These are phyloP conservation scores for Sesamia inferens DNA, from an alignment of 2,888 invertebrate species.

Conservation along the genomic window DNA sequence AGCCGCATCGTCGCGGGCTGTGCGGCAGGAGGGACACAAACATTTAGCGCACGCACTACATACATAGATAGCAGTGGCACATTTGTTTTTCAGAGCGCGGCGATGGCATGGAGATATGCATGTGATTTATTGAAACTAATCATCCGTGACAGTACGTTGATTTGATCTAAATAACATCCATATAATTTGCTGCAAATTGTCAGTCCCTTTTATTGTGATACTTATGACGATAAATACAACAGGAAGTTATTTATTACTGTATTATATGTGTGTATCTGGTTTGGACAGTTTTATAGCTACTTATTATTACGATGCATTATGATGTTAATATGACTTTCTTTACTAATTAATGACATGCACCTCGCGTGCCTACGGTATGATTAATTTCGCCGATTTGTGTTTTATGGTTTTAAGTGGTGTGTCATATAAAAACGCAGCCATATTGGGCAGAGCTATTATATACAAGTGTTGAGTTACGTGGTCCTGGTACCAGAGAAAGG, in stretches of 20 bases:
- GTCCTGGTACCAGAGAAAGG: constrained; percentile 60
- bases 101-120: constrained; percentile 82
- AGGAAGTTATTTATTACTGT: constrained; percentile 38
- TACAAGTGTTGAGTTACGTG: constrained; percentile 39
- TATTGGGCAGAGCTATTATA: constrained; percentile 35
- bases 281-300: constrained; percentile 19
- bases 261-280: constrained; percentile 11
- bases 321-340: constrained; percentile 28
- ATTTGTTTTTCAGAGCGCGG: constrained; percentile 85
- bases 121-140: constrained; percentile 74
- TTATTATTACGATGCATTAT: constrained; percentile 14
- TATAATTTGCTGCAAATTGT: constrained; percentile 21
- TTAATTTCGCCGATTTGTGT: constrained; percentile 30
- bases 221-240: constrained; percentile 17
- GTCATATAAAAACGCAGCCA: constrained; percentile 35
- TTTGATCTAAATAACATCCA: constrained; percentile 54
- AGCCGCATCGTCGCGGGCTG: constrained; percentile 72
- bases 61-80: constrained; percentile 80
- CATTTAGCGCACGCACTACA: constrained; percentile 77
- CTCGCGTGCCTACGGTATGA: constrained; percentile 18
- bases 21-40: constrained; percentile 70
- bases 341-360: constrained; percentile 14
- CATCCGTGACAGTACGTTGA: constrained; percentile 71
- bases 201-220: constrained; percentile 29
- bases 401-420: constrained; percentile 13